phyloP scores from a whole-genome alignment of 2,888 invertebrate species.

The Congeria kusceri region DNA sequence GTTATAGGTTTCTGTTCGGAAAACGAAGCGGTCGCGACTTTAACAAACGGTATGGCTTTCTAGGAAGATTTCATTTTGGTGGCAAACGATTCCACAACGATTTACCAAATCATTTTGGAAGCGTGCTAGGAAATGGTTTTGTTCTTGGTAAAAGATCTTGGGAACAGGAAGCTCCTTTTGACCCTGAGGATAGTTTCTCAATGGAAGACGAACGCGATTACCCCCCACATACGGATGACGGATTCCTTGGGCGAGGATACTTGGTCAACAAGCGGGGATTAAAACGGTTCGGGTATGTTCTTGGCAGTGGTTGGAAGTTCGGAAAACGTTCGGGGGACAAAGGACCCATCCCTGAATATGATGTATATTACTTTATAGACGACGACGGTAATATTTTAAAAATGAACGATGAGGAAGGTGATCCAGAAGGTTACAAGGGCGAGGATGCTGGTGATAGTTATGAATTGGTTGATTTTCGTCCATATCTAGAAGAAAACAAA shows the following conservation, averaged over 20 bases:
- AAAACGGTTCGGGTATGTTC: constrained; percentile 49
- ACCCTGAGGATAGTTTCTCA: background rate
- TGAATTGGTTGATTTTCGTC: background rate
- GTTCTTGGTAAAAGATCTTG: constrained; percentile 44
- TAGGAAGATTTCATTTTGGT: constrained; percentile 1
- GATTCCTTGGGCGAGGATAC: constrained; percentile 34
- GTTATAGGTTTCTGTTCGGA: constrained; percentile 37
- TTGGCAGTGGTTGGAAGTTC: constrained; percentile 39
- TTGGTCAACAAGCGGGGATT: constrained; percentile 34
- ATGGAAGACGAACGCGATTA: background rate
- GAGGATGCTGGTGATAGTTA: background rate
- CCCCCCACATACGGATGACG: background rate
- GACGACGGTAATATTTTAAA: constrained; percentile 34
- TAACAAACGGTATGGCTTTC: background rate
- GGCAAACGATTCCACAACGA: constrained; percentile 14
- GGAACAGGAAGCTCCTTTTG: background rate
- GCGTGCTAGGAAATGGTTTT: constrained; percentile 46
- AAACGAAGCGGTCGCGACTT: background rate
- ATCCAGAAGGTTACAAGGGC: too few relatives aligned
- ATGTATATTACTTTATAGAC: constrained; percentile 36
- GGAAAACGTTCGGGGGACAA: constrained; percentile 32
- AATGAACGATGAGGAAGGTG: background rate
- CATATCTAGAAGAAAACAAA: background rate
- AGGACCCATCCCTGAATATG: background rate
- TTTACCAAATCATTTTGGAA: constrained; percentile 10